A percentile compares a stretch with the other conserved stretches of the same genome.
Conservation (phyloP, 1,140 invertebrate genomes). For the Drosophila miranda region DNA sequence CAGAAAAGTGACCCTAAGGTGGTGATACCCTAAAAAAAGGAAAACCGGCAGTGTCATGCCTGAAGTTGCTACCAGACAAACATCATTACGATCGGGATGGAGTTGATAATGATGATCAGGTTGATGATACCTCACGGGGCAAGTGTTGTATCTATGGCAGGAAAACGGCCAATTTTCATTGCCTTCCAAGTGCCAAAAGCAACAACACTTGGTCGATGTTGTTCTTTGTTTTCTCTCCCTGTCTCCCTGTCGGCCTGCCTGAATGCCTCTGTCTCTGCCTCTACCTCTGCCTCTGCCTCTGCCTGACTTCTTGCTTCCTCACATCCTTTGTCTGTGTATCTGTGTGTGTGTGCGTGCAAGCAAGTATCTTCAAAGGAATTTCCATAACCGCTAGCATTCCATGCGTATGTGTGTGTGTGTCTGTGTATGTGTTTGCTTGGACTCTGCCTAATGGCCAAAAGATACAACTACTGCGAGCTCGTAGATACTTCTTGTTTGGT, state of each 20-base stretch:
- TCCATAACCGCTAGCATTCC: slow-evolving; percentile 80
- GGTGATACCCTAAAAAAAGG: slow-evolving; percentile 1
- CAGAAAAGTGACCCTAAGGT: slow-evolving; percentile 13
- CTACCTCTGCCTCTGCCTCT: slow-evolving; percentile 18
- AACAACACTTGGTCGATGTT: slow-evolving; percentile 46
- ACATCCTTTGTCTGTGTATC: slow-evolving; percentile 27
- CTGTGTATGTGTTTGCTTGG: slow-evolving; percentile 23
- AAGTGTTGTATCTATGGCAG: slow-evolving; percentile 62
- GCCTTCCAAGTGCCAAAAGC: slow-evolving; percentile 55
- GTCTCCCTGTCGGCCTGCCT: not conserved
- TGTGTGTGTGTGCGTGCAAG: slow-evolving; percentile 18
- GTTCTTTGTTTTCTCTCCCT: slow-evolving; percentile 50
- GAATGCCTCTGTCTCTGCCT: not conserved
- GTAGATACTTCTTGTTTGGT: slow-evolving; percentile 33
- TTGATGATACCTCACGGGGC: slow-evolving; percentile 55
- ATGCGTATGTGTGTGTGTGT: slow-evolving; percentile 31
- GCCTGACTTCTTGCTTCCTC: slow-evolving; percentile 54
- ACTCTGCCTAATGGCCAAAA: slow-evolving; percentile 64
- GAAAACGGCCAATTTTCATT: slow-evolving; percentile 66
- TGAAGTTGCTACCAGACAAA: slow-evolving; percentile 37
- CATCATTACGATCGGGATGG: slow-evolving; percentile 13
- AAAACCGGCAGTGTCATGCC: slow-evolving; percentile 59
- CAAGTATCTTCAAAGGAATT: slow-evolving; percentile 69
- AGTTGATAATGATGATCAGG: slow-evolving; percentile 30
- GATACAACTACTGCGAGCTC: slow-evolving; percentile 26